Evolutionary conservation across 2,113 vertebrate genomes (phyloP).

Genomic region (Hemiprocne comata): DNA sequence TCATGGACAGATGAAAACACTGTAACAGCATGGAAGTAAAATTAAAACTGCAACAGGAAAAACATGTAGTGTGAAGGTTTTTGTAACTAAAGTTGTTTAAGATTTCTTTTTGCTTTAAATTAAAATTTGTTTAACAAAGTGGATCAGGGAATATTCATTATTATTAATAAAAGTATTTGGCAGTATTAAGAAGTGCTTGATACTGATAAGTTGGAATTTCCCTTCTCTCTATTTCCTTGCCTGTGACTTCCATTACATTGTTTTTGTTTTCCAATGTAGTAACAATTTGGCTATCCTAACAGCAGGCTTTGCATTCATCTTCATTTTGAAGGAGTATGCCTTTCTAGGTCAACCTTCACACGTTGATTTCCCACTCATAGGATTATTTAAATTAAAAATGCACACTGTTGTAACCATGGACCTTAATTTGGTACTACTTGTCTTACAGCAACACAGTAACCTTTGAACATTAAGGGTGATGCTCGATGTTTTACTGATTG

Average conservation of each 20-base stretch:
- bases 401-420: neutral
- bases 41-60: neutral
- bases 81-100: neutral
- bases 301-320: neutral
- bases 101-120: neutral
- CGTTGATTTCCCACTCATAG: neutral
- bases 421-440: neutral
- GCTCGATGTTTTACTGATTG: neutral
- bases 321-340: neutral
- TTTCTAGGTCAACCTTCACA: neutral
- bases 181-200: neutral
- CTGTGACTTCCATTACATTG: neutral
- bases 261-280: neutral
- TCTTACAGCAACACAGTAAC: neutral
- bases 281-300: neutral
- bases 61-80: fast-evolving
- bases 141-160: neutral
- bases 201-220: neutral
- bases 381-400: neutral
- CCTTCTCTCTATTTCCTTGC: neutral
- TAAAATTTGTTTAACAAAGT: neutral
- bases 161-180: neutral
- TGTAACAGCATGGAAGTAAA: neutral
- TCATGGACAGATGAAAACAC: neutral
- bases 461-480: neutral